Evolutionary conservation across 30 jellyfish, hydroid and myxozoan genomes (phyloP).

Genomic region (Sanderia malayensis): DNA sequence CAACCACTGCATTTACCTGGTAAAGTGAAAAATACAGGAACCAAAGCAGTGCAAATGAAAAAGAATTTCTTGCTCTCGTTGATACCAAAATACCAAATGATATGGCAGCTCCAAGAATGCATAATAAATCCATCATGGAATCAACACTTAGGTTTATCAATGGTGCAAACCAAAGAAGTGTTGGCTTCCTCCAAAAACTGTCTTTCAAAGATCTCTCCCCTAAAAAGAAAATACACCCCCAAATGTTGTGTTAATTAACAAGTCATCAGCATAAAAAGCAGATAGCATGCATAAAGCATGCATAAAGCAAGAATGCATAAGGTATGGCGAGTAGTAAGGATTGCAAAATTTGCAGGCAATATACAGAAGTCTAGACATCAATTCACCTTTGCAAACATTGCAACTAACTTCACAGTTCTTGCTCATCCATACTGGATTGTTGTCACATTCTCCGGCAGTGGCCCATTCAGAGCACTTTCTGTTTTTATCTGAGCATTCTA

Average conservation of each 20-base stretch:
- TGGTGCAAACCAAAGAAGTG: conserved; percentile 80
- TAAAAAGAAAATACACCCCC: no score
- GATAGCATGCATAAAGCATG: no score
- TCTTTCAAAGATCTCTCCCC: conserved; percentile 47
- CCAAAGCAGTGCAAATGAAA: conserved; percentile 64
- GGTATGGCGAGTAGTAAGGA: no score
- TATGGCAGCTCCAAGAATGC: conserved; percentile 58
- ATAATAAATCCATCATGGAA: conserved; percentile 75
- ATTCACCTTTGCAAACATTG: conserved; percentile 59
- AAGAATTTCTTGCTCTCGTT: conserved; percentile 20
- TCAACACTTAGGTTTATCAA: conserved; percentile 60
- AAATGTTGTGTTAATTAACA: no score
- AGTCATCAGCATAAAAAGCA: no score
- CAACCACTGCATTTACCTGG: no score
- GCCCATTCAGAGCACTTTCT: conserved; percentile 71
- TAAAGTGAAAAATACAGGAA: conserved; percentile 76
- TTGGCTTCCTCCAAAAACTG: conserved; percentile 64
- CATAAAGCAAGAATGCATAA: no score
- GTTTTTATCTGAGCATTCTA: conserved; percentile 67
- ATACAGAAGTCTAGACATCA: no score
- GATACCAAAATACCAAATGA: conserved; percentile 45
- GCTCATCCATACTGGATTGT: conserved; percentile 77
- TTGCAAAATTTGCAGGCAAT: no score
- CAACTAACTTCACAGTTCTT: conserved; percentile 75
- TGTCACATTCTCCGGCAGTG: conserved; percentile 76